Evolutionary conservation across 2,113 vertebrate species (phyloP).

Genomic region (Natator depressus): DNA sequence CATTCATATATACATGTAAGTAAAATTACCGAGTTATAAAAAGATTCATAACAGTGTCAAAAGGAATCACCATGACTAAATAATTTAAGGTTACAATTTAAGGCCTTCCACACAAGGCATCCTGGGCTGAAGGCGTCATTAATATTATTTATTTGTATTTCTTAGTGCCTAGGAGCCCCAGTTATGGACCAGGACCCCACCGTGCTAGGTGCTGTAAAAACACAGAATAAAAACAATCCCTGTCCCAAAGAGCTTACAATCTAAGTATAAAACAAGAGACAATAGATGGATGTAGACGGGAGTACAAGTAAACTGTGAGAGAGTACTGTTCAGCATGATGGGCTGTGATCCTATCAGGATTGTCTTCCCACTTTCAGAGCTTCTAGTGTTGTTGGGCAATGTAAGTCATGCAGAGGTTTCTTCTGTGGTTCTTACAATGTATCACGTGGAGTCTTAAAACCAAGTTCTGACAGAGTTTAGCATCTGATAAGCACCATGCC

Average conservation of each 20-base stretch:
- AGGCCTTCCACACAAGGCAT: background rate
- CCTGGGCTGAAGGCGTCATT: background rate
- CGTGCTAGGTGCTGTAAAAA: background rate
- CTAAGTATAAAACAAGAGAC: background rate
- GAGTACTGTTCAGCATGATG: background rate
- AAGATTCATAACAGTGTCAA: background rate
- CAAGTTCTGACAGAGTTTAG: background rate
- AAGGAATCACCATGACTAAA: slow-evolving; percentile 31
- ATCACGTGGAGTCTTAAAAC: background rate
- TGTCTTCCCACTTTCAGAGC: background rate
- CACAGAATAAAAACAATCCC: background rate
- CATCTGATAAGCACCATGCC: fast-evolving
- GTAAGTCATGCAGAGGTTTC: background rate
- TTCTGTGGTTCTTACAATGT: background rate
- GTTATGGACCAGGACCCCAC: background rate
- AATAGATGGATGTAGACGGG: background rate
- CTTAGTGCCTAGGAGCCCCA: background rate
- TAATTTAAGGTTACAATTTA: background rate
- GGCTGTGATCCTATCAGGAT: background rate
- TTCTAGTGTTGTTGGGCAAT: background rate
- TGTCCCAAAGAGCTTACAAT: background rate
- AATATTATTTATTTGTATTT: background rate
- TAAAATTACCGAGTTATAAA: background rate
- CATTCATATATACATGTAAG: slow-evolving; percentile 19
- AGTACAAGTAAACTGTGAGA: background rate